These are phyloP conservation scores for Pseudorasbora parva DNA, from an alignment of 2,113 vertebrate species.

Conservation along the genomic window DNA sequence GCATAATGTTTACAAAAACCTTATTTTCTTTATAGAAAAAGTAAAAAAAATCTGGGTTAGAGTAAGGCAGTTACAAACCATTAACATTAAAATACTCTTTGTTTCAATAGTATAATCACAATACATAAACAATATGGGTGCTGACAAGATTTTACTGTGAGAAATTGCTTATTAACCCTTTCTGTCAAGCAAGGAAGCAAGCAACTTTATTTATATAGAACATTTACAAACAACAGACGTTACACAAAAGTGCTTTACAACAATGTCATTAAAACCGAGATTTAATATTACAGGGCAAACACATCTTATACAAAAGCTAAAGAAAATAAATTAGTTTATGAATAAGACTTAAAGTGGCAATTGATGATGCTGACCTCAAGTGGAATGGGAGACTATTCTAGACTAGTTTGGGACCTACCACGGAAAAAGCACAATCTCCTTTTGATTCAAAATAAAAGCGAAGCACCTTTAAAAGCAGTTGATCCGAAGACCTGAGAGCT, in stretches of 20 bases:
- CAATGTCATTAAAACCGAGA: no score
- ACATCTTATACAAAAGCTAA: no score
- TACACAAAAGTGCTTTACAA: not conserved
- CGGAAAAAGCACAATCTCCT: not conserved
- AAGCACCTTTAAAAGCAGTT: no score
- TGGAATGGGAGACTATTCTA: not conserved
- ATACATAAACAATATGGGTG: not conserved
- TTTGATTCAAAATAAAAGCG: not conserved
- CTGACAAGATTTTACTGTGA: not conserved
- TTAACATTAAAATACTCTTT: not conserved
- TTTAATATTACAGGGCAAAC: no score
- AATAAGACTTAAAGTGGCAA: constrained; percentile 52
- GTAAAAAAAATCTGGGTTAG: not conserved
- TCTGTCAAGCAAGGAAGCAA: not conserved
- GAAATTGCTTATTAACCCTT: not conserved
- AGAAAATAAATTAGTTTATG: constrained; percentile 14
- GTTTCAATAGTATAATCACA: not conserved
- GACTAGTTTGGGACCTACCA: not conserved
- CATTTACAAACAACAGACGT: not conserved
- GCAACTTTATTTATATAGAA: not conserved
- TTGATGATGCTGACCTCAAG: constrained; percentile 56
- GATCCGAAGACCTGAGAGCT: no score
- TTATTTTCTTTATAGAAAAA: not conserved
- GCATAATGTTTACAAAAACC: not conserved
- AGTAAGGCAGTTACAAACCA: not conserved